Conservation (phyloP, 2,113 vertebrate species). For the Nesospiza acunhae region DNA sequence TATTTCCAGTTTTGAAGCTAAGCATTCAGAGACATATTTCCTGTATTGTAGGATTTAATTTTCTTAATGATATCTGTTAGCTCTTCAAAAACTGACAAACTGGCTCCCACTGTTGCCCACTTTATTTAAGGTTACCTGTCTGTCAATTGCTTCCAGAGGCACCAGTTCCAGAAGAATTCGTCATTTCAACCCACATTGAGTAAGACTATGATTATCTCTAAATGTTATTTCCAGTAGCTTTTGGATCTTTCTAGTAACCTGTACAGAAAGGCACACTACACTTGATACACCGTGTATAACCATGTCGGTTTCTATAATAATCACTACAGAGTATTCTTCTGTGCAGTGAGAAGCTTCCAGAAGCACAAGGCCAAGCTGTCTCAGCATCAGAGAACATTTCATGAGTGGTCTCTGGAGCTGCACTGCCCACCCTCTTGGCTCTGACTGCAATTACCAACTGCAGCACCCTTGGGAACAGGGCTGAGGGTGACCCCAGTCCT, state of each 20-base stretch:
- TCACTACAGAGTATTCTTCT: not conserved
- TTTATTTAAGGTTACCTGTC: not conserved
- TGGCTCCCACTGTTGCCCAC: not conserved
- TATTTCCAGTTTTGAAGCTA: not conserved
- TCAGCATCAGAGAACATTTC: not conserved
- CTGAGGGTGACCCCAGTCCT: not conserved
- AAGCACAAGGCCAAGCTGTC: not conserved
- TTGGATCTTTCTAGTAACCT: not conserved
- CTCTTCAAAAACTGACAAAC: not conserved
- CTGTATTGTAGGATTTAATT: not conserved
- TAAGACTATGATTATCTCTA: not conserved
- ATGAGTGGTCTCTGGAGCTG: not conserved
- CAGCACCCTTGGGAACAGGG: not conserved
- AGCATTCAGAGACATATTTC: not conserved
- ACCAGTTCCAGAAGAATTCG: not conserved
- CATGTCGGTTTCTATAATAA: not conserved
- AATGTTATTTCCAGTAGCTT: not conserved
- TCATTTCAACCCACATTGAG: not conserved
- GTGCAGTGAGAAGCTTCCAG: not conserved
- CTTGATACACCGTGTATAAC: not conserved
- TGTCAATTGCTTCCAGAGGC: not conserved
- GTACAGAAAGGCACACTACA: not conserved
- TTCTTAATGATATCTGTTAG: not conserved
- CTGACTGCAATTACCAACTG: not conserved
- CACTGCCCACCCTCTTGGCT: not conserved